Conservation (phyloP, 1,140 invertebrate species). For the Chironomus striatipennis region DNA sequence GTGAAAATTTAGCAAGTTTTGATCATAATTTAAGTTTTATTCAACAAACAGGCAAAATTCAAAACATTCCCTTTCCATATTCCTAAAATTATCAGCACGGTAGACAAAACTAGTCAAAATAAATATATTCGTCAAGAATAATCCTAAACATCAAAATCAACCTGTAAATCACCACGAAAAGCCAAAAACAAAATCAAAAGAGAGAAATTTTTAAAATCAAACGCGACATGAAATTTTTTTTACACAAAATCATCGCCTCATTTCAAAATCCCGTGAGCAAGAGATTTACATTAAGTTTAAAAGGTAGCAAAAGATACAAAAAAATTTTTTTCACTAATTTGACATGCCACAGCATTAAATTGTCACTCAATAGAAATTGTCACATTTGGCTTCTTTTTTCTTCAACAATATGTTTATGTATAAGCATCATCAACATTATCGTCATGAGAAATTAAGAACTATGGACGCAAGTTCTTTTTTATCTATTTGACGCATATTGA, state of each 20-base stretch:
- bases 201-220: neutral
- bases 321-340: conserved; percentile 1
- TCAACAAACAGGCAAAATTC: too few relatives aligned
- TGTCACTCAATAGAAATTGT: conserved; percentile 5
- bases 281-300: neutral
- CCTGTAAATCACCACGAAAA: conserved; percentile 3
- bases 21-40: too few relatives aligned
- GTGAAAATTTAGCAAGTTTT: too few relatives aligned
- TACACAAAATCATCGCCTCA: neutral
- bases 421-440: too few relatives aligned
- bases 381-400: neutral
- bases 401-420: too few relatives aligned
- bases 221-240: neutral
- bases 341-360: conserved; percentile 12
- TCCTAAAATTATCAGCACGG: too few relatives aligned
- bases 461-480: neutral
- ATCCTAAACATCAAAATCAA: neutral
- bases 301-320: neutral
- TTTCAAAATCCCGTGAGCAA: neutral
- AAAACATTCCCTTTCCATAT: too few relatives aligned
- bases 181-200: neutral
- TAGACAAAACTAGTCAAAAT: too few relatives aligned
- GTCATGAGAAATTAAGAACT: too few relatives aligned
- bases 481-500: neutral
- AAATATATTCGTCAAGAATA: neutral